A percentile compares a stretch with the other conserved stretches of the same genome.
Conservation (phyloP, 1,140 invertebrate species). For the Gonatopus flavifemur region DNA sequence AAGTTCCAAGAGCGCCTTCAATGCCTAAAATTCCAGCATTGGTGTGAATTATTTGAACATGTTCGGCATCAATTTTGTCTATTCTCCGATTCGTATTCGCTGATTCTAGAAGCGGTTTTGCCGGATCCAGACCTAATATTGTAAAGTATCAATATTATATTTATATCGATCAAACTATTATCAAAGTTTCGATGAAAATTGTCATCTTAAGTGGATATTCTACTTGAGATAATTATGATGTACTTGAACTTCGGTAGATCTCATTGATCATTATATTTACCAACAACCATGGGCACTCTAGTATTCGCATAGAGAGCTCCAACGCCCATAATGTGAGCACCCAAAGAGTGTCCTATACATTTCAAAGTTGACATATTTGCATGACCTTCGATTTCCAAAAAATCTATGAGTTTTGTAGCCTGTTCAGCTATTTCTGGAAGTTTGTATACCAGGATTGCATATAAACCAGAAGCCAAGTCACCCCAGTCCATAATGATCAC, state of each 20-base stretch:
- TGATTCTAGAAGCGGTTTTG: conserved; percentile 55
- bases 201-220: neutral
- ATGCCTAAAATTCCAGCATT: conserved; percentile 55
- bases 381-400: conserved; percentile 55
- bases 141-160: too few relatives aligned
- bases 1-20: conserved; percentile 44
- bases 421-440: conserved; percentile 57
- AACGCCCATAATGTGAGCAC: conserved; percentile 68
- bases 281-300: neutral
- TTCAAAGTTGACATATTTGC: conserved; percentile 63
- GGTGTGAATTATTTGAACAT: conserved; percentile 66
- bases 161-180: neutral
- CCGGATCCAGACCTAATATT: conserved; percentile 58
- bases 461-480: conserved; percentile 47
- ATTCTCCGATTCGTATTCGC: conserved; percentile 48
- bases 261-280: neutral
- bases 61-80: conserved; percentile 48
- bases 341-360: conserved; percentile 69
- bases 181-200: neutral
- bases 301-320: conserved; percentile 51
- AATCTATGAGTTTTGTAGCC: conserved; percentile 59
- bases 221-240: neutral
- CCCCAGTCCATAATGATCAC: conserved; percentile 62
- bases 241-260: neutral
- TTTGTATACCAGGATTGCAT: conserved; percentile 45